phyloP scores from a whole-genome alignment of 2,113 vertebrate genomes.

The Nansenia antarctica region DNA sequence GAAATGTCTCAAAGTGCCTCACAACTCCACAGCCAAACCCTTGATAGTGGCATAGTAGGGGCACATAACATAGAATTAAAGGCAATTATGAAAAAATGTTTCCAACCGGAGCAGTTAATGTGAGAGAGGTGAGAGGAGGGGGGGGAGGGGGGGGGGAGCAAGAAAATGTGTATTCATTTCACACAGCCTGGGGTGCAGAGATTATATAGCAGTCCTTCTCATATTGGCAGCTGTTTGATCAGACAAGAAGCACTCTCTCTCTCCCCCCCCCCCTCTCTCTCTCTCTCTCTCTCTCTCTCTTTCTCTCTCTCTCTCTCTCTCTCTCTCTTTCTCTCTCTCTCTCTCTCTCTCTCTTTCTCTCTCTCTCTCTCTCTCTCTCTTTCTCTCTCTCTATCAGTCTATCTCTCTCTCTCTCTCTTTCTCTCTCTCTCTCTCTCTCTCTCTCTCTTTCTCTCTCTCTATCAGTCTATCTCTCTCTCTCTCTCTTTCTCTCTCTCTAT shows the following conservation, averaged over 20 bases:
- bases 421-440: no score
- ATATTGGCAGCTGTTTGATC: constrained; percentile 72
- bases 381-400: no score
- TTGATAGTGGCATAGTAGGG: constrained; percentile 61
- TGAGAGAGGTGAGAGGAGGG: constrained; percentile 15
- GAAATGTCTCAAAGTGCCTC: constrained; percentile 41
- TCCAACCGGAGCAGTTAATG: constrained; percentile 61
- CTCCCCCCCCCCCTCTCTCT: no score
- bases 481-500: no score
- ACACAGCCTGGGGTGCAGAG: constrained; percentile 60
- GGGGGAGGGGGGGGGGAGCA: constrained; percentile 31
- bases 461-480: no score
- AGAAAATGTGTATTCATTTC: constrained; percentile 59
- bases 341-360: no score
- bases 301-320: no score
- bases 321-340: no score
- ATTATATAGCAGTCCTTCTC: constrained; percentile 64
- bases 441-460: no score
- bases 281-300: no score
- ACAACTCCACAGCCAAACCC: constrained; percentile 53
- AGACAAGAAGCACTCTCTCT: constrained; percentile 47
- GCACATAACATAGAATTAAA: constrained; percentile 74
- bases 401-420: no score
- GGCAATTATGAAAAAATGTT: constrained; percentile 73
- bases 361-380: no score